Conservation (phyloP, 2,797 vertebrate genomes). For the Coregonus sp. region DNA sequence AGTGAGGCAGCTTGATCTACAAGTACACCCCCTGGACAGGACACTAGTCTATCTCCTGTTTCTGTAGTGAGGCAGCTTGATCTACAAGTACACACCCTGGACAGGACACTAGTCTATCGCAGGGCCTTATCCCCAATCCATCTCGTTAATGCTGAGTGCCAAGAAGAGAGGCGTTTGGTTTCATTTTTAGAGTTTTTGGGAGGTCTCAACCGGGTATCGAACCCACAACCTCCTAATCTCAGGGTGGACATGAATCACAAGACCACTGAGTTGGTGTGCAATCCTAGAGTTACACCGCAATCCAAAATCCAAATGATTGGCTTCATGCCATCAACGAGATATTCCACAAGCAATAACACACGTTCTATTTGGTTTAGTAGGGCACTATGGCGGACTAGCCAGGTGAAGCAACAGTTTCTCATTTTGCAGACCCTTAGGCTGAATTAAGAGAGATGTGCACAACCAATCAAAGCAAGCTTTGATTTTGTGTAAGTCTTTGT, state of each 20-base stretch:
- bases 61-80: too few species aligned
- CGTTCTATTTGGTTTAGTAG: neutral
- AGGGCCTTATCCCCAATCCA: neutral
- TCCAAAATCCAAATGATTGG: neutral
- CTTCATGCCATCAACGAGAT: too few species aligned
- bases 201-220: neutral
- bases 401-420: too few species aligned
- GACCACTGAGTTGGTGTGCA: neutral
- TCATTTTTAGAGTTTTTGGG: neutral
- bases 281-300: neutral
- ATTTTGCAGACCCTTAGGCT: too few species aligned
- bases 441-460: too few species aligned
- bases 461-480: too few species aligned
- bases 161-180: neutral
- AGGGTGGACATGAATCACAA: neutral
- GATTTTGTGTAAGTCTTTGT: too few species aligned
- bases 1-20: too few species aligned
- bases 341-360: neutral
- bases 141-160: neutral
- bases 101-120: neutral
- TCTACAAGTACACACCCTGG: too few species aligned
- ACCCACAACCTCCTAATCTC: neutral
- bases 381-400: too few species aligned
- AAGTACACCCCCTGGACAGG: too few species aligned
- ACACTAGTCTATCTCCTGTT: too few species aligned